Base-by-base conservation (phyloP, 2,888 invertebrate species). In the Eumacrocentrus americanus region DNA sequence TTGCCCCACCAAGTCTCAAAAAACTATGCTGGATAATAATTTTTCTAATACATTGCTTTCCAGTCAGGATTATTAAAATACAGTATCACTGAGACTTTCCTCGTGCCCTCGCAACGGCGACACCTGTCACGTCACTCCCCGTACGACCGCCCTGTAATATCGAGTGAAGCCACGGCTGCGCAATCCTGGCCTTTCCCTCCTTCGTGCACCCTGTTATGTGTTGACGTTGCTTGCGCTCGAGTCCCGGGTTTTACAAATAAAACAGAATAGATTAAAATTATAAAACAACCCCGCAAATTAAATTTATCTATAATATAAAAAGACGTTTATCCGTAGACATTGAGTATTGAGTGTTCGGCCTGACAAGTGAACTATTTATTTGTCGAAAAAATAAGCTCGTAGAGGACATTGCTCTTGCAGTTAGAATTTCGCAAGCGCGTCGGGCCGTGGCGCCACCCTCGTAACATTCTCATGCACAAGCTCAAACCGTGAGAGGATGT, bases 121-220 rank as follows among this genome's bases (percentile, higher is more conserved):
- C 72, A 73, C 74, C 72, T 72, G 72, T 72, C 72, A 69, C 67
- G 72, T 72, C 72, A 69, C 67, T 69, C 66, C 61, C 62, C 65
- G 63, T 59, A 61, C 66, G 56, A 65, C 62, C 67, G 54, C 67
- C 63, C 68, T 68, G 64, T 64, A 70, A 68, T 73, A 75, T 73
- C 71, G 72, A 73, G 65, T 68, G 63, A 64, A 22, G 57, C 37
- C 60, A 63, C 71, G 66, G 65, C 64, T 70, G 73, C 73, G 73
- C 72, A n/a, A 23, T 14, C 20, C 14, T 23, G 3, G 42, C 25
- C 46, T 51, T 48, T 20, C 53, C 42, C 23, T 29, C 35, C 44
- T 35, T 40, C 20, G 11, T 40, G 20, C 12, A 40, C 20, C 42
- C 42, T 42, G 51, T 44, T 58, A 34, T 51, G 6, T n/a, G 48